A percentile compares a stretch with the other conserved stretches of the same genome.
These are phyloP conservation scores for Nemoura dubitans DNA, from an alignment of 2,888 invertebrate genomes.

Conservation along the genomic window DNA sequence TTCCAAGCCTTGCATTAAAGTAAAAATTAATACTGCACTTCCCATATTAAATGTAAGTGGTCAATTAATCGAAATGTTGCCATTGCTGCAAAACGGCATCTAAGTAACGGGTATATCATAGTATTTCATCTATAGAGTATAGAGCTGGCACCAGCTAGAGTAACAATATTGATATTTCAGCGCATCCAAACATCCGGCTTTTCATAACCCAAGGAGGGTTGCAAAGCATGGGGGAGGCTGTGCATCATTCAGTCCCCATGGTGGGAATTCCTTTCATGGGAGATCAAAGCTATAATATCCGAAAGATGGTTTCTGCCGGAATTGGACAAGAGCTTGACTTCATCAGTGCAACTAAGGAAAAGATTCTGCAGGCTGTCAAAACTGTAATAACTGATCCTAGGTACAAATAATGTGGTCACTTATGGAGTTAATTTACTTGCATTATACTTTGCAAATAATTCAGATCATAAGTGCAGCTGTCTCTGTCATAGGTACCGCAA, in stretches of 20 bases:
- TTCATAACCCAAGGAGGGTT: constrained; percentile 43
- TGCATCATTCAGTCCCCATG: constrained; percentile 28
- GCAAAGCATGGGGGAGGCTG: constrained; percentile 38
- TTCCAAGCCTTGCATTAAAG: too few species aligned
- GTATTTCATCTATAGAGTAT: too few species aligned
- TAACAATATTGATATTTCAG: too few species aligned
- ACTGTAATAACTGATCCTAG: constrained; percentile 14
- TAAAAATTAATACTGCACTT: too few species aligned
- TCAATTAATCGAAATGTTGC: too few species aligned
- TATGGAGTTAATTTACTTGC: background rate
- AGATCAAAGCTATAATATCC: constrained; percentile 16
- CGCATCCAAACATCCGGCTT: constrained; percentile 27
- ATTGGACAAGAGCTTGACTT: constrained; percentile 8
- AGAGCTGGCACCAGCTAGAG: too few species aligned
- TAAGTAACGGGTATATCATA: too few species aligned
- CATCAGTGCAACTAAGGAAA: background rate
- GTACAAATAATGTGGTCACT: too few species aligned
- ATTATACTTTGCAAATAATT: background rate
- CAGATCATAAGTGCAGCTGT: background rate
- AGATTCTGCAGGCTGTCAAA: constrained; percentile 10
- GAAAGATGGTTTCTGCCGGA: constrained; percentile 3
- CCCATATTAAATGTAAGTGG: too few species aligned
- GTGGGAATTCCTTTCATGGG: constrained; percentile 40
- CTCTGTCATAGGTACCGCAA: background rate
- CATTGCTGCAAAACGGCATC: too few species aligned